Conservation (phyloP, 2,797 vertebrate species). For the Enteromius paludinosus region DNA sequence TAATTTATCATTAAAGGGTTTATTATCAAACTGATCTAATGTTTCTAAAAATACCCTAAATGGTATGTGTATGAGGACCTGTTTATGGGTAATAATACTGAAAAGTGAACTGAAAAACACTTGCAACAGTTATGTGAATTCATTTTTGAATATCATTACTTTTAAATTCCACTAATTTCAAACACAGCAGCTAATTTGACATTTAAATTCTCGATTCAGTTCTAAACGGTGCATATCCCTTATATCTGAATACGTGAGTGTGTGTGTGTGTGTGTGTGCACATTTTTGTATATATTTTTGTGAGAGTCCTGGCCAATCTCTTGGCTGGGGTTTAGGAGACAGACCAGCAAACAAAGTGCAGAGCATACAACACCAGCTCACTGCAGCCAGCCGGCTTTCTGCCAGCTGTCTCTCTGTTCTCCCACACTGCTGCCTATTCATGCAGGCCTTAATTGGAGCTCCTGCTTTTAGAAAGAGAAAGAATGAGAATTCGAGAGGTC, state of each 20-base stretch:
- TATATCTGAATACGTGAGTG: neutral
- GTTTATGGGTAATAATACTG: neutral
- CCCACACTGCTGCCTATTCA: conserved; percentile 53
- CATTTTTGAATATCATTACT: neutral
- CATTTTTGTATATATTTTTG: conserved; percentile 17
- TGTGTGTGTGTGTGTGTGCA: neutral
- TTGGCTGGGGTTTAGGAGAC: conserved; percentile 46
- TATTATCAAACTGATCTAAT: neutral
- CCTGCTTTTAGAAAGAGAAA: conserved; percentile 49
- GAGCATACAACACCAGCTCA: conserved; percentile 47
- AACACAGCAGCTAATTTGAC: neutral
- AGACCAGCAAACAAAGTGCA: conserved; percentile 59
- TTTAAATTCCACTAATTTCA: neutral
- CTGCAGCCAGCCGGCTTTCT: conserved; percentile 60
- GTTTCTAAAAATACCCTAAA: neutral
- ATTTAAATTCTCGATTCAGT: neutral
- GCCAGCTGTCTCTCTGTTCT: conserved; percentile 59
- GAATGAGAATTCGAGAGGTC: conserved; percentile 47
- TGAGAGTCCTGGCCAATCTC: conserved; percentile 46
- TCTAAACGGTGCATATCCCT: neutral
- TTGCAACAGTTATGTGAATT: neutral
- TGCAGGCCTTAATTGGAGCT: conserved; percentile 76
- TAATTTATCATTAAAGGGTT: neutral
- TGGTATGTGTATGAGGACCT: neutral
- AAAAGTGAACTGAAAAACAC: neutral